Conservation (phyloP, 1,140 invertebrate species). For the Aphis gossypii region DNA sequence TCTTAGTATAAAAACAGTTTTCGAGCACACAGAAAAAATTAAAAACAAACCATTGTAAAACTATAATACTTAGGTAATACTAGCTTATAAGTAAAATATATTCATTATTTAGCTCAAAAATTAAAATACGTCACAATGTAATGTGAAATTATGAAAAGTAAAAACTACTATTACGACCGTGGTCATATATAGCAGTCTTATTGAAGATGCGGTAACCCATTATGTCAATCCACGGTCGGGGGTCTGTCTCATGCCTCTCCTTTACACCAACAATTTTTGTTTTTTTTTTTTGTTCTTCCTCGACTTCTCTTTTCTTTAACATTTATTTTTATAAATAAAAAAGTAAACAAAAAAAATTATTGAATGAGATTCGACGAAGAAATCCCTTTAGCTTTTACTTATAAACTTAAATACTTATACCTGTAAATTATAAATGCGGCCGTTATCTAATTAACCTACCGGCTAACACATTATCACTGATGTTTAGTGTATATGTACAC, state of each 20-base stretch:
- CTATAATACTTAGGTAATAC: too few species aligned
- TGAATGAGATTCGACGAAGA: not conserved
- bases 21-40: too few species aligned
- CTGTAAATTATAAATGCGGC: not conserved
- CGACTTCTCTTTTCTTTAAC: not conserved
- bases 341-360: not conserved
- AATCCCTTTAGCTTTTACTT: not conserved
- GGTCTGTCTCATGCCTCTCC: not conserved
- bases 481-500: not conserved
- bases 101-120: too few species aligned
- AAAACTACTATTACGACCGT: too few species aligned
- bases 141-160: too few species aligned
- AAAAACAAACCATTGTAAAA: too few species aligned
- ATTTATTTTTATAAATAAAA: not conserved
- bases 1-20: too few species aligned
- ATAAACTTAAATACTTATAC: not conserved
- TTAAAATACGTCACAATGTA: too few species aligned
- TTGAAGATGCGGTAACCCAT: too few species aligned
- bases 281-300: not conserved
- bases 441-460: conserved; percentile 25
- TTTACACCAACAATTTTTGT: not conserved
- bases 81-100: too few species aligned
- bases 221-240: not conserved
- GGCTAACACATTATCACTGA: not conserved
- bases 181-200: too few species aligned